Base-by-base conservation (phyloP, 2,113 vertebrate species). In the Gopherus flavomarginatus region DNA sequence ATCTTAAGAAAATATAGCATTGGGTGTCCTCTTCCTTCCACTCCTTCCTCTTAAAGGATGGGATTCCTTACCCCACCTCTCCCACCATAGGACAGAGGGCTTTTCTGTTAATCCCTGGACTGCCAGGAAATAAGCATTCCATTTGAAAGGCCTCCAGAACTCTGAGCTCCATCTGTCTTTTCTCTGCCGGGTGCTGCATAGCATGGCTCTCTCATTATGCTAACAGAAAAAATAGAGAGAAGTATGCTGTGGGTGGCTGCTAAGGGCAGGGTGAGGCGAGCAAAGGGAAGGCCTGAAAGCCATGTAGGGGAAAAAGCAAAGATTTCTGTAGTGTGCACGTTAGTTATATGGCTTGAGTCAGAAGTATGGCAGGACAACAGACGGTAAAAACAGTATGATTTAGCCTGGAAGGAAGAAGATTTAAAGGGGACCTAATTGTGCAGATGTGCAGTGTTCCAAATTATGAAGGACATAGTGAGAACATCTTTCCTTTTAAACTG, bases 221-320 rank as follows among this genome's bases (percentile, higher is more conserved):
- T 38, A 69, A 69, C 2, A 3, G 21, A 24, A 72, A 6, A 26
- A 26, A 10, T n/a, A 4, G 16, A 57, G 31, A 42, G 10, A 3
- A 8, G 47, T 24, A 7, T 2, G 7, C 3, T 81, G 54, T 38
- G 21, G 16, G 35, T n/a, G 65, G 35, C n/a, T 69, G 65, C 35
- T n/a, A 81, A 83, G 47, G 44, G 21, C 9, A n/a, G 38, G 0
- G 19, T 72, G 31, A 38, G 75, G 26, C 79, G 59, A 14, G 17
- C 35, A 21, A 38, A 38, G 24, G 65, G 79, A 53, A 26, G 19
- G 27, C 27, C 47, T 29, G 62, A 31, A 62, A 82, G 24, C 79
- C 0, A 11, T 0, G 0, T 1, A 5, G 52, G 56, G 26, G 22
- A 27, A 47, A 83, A 83, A 31, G 16, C 16, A 47, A 47, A 9